Evolutionary conservation across 2,888 invertebrate genomes (phyloP).

Genomic region (Argyresthia goedartella): DNA sequence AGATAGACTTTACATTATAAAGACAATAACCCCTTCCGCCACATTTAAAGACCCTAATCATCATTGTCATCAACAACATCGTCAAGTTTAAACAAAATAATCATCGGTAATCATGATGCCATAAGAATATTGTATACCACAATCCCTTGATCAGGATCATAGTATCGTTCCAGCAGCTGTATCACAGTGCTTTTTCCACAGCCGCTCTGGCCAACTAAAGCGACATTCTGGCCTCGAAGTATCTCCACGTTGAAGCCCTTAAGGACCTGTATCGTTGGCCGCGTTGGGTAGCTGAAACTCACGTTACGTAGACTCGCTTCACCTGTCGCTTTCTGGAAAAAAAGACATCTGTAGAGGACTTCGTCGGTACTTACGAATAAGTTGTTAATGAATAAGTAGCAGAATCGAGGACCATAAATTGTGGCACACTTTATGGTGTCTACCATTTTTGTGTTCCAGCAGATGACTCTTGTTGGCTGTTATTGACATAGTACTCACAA

Average conservation of each 20-base stretch:
- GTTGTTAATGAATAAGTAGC: not conserved
- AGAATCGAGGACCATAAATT: too few relatives aligned
- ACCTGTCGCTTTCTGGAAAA: constrained; percentile 68
- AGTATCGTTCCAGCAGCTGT: constrained; percentile 86
- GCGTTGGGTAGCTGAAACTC: constrained; percentile 82
- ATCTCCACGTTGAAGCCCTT: constrained; percentile 75
- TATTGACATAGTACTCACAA: constrained; percentile 32
- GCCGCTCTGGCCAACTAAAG: constrained; percentile 85
- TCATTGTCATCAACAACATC: too few relatives aligned
- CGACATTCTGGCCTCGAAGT: constrained; percentile 77
- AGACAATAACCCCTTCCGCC: too few relatives aligned
- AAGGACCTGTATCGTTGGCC: constrained; percentile 78
- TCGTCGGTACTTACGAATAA: not conserved
- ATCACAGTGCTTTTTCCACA: constrained; percentile 93
- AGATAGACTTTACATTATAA: too few relatives aligned
- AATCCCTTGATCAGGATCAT: constrained; percentile 78
- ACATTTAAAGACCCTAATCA: too few relatives aligned
- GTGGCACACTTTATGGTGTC: too few relatives aligned
- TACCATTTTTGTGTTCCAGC: too few relatives aligned
- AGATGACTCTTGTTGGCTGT: too few relatives aligned
- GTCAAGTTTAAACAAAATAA: not conserved
- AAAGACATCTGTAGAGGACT: too few relatives aligned
- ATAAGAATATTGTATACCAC: constrained; percentile 56
- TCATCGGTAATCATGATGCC: not conserved
- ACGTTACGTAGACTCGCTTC: constrained; percentile 79